Evolutionary conservation across 2,797 vertebrate genomes (phyloP).

Genomic region (Artibeus lituratus): DNA sequence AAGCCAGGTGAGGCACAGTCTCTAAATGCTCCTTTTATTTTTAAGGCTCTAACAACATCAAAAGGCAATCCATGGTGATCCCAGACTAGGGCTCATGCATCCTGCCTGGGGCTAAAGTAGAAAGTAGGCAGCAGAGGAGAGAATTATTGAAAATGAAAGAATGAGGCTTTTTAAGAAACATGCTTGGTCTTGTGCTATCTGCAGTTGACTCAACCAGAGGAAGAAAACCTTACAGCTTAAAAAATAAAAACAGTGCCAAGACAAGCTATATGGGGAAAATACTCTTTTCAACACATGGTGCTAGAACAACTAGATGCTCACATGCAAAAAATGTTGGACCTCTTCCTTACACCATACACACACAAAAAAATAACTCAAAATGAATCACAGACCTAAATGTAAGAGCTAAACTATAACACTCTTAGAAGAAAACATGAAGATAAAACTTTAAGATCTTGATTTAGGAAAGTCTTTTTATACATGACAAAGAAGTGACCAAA

Average conservation of each 20-base stretch:
- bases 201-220: conserved; percentile 9
- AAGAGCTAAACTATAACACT: background rate
- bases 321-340: background rate
- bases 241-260: background rate
- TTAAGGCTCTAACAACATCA: background rate
- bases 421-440: background rate
- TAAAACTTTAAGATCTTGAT: background rate
- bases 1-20: background rate
- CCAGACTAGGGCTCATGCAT: background rate
- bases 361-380: background rate
- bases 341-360: background rate
- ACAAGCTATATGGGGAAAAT: background rate
- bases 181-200: conserved; percentile 7
- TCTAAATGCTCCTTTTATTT: conserved; percentile 43
- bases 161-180: conserved; percentile 3
- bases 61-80: background rate
- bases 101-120: background rate
- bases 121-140: background rate
- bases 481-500: background rate
- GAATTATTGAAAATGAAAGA: conserved; percentile 32
- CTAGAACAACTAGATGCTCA: background rate
- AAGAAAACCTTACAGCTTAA: background rate
- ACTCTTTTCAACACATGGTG: background rate
- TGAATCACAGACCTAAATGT: background rate
- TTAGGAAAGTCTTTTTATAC: background rate